Base-by-base conservation (phyloP, 2,888 invertebrate genomes). In the Lasioglossum vierecki region DNA sequence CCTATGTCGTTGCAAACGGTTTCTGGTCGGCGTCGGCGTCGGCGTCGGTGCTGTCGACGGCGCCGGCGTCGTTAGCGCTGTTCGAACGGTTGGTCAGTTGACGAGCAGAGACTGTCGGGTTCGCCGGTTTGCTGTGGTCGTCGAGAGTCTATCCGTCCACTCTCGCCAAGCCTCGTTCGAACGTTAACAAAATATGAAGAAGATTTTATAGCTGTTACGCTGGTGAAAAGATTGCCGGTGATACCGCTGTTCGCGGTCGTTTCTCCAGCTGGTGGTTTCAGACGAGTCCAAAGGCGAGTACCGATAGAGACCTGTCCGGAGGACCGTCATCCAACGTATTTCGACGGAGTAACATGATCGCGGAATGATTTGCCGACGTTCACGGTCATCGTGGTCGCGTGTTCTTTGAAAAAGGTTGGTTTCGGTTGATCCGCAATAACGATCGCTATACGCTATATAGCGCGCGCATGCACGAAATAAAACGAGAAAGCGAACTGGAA, bases 41-140 rank as follows among this genome's bases (percentile, higher is more conserved):
- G 3, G 60, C 11, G 76, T 60, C 49, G 44, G 78, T 76, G 70
- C 76, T 39, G 71, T 41, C 41, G 71, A 73, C 73, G 44, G 46
- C 79, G 76, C 63, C 85, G 79, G 78, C 85, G 85, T 81, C 78
- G 82, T 82, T 77, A 80, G 82, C 63, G 74, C 70, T 77, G 79
- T 49, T 57, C 85, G 53, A 63, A 63, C 75, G 68, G 82, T 79
- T 76, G 80, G 79, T 85, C 87, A 89, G 91, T 89, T 86, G 88
- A 73, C 91, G 87, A 88, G 79, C 75, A 80, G 84, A 85, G 86
- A 76, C 86, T 76, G 91, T 85, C 78, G 90, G 86, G 88, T 83
- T 76, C 87, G 88, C 83, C 63, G 80, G 79, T 83, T 82, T 78
- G 78, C 84, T 82, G 80, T 82, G 83, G 73, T 72, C 86, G 81